These are phyloP conservation scores for Pseudocheirus occidentalis DNA, from an alignment of 2,797 vertebrate species.

Conservation along the genomic window DNA sequence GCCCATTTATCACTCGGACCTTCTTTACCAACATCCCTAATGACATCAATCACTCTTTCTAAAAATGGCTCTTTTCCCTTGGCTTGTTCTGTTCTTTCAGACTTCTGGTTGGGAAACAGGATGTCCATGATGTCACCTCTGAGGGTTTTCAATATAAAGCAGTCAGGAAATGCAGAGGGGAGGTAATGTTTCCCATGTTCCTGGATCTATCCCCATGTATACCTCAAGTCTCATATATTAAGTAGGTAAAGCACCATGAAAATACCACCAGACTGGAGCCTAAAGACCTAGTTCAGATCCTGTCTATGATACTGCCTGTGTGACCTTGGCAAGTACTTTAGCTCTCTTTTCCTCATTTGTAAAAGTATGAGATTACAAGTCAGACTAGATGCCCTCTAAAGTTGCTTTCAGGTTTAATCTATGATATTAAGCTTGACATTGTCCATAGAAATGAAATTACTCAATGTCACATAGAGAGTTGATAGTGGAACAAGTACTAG, in stretches of 20 bases:
- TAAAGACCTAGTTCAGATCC: background rate
- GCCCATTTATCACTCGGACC: constrained; percentile 34
- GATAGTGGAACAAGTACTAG: background rate
- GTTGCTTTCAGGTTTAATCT: background rate
- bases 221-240: background rate
- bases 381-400: background rate
- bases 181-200: background rate
- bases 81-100: constrained; percentile 9
- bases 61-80: constrained; percentile 23
- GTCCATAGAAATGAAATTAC: background rate
- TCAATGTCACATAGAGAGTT: background rate
- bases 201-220: background rate
- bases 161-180: background rate
- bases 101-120: constrained; percentile 23
- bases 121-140: constrained; percentile 51
- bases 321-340: background rate
- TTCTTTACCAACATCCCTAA: constrained; percentile 58
- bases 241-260: background rate
- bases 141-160: background rate
- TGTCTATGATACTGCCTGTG: background rate
- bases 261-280: background rate
- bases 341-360: background rate
- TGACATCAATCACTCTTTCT: constrained; percentile 32
- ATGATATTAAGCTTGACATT: background rate
- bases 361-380: background rate